Evolutionary conservation across 1,140 invertebrate genomes (phyloP).

Genomic region (Arctopsyche grandis): DNA sequence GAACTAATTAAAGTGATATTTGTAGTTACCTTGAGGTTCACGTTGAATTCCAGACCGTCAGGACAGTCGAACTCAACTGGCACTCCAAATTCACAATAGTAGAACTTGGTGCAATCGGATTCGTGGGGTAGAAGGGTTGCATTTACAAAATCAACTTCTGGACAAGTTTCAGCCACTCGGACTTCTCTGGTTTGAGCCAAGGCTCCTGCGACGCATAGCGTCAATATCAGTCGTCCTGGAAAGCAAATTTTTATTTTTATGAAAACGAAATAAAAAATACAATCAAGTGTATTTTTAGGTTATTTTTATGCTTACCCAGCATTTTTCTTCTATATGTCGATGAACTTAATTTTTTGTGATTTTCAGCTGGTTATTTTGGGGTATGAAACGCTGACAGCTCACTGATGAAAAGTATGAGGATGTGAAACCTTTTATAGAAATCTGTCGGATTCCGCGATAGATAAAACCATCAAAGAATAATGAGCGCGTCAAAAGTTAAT

Average conservation of each 20-base stretch:
- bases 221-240: neutral
- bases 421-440: too few relatives aligned
- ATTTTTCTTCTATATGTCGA: neutral
- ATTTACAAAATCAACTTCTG: constrained; percentile 30
- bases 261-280: neutral
- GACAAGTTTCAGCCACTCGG: constrained; percentile 1
- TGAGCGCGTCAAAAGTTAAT: too few relatives aligned
- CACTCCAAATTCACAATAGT: constrained; percentile 60
- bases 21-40: neutral
- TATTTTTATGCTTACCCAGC: neutral
- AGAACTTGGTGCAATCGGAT: constrained; percentile 62
- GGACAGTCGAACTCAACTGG: constrained; percentile 60
- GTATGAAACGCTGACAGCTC: too few relatives aligned
- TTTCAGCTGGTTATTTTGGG: too few relatives aligned
- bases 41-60: neutral
- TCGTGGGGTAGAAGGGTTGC: constrained; percentile 58
- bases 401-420: too few relatives aligned
- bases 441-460: too few relatives aligned
- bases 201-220: neutral
- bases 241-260: neutral
- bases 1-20: too few relatives aligned
- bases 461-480: too few relatives aligned
- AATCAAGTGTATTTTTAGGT: neutral
- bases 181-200: neutral
- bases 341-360: neutral